These are phyloP conservation scores for Steinernema hermaphroditum DNA, from an alignment of 2,888 invertebrate species.

Conservation along the genomic window DNA sequence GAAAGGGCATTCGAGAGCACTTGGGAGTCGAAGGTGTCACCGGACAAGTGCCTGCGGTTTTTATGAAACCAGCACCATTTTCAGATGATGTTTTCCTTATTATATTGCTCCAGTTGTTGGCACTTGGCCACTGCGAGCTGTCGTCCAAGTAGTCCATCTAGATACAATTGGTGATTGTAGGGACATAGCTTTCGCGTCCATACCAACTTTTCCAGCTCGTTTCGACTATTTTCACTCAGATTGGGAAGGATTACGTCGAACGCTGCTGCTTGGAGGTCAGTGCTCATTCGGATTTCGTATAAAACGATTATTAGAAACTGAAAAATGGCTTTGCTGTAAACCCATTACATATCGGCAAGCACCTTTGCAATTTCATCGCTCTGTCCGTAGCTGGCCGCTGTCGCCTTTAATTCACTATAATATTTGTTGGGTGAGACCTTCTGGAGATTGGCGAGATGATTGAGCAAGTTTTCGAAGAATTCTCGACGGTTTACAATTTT, in stretches of 20 bases:
- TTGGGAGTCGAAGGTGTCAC: conserved; percentile 6
- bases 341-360: no score
- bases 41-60: neutral
- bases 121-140: conserved; percentile 7
- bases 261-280: neutral
- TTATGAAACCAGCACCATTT: neutral
- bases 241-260: conserved; percentile 16
- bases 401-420: neutral
- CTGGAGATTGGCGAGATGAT: neutral
- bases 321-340: neutral
- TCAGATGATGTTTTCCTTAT: neutral
- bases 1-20: neutral
- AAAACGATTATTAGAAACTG: neutral
- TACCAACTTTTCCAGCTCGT: conserved; percentile 9
- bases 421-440: conserved; percentile 9
- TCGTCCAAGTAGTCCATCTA: conserved; percentile 29
- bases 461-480: neutral
- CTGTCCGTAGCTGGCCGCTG: conserved; percentile 8
- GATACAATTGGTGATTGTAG: neutral
- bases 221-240: neutral
- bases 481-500: conserved; percentile 5
- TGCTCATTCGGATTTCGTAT: conserved; percentile 2
- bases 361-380: conserved; percentile 28
- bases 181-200: no score
- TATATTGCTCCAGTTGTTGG: neutral